Conservation (phyloP, 2,113 vertebrate genomes). For the Corvus moneduloides region DNA sequence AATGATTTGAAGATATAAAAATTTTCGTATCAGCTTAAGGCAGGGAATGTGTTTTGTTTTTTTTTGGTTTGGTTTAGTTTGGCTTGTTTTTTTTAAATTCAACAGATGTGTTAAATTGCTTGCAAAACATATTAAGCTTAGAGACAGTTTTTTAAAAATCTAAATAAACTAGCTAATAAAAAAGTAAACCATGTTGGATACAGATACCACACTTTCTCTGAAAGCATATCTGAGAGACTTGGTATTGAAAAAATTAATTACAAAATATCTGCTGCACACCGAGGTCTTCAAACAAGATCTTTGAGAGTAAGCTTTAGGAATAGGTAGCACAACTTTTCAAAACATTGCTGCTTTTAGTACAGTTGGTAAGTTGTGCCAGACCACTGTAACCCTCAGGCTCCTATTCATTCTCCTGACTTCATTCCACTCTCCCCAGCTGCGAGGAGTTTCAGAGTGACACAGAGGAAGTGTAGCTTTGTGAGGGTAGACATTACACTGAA, state of each 20-base stretch:
- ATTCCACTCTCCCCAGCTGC: not conserved
- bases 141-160: fast-evolving
- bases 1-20: not conserved
- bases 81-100: not conserved
- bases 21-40: not conserved
- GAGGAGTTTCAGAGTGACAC: not conserved
- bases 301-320: not conserved
- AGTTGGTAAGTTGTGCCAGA: not conserved
- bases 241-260: not conserved
- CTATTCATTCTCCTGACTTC: not conserved
- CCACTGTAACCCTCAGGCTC: not conserved
- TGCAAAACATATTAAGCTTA: not conserved
- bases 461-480: not conserved
- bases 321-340: not conserved
- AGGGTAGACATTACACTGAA: not conserved
- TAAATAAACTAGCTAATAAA: not conserved
- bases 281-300: not conserved
- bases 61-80: not conserved
- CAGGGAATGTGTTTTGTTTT: not conserved
- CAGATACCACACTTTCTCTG: not conserved
- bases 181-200: not conserved
- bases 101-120: not conserved
- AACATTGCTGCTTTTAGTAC: not conserved
- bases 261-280: not conserved
- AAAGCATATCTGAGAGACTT: not conserved